These are phyloP conservation scores for Isotomurus palustris DNA, from an alignment of 2,888 invertebrate species.

Conservation along the genomic window DNA sequence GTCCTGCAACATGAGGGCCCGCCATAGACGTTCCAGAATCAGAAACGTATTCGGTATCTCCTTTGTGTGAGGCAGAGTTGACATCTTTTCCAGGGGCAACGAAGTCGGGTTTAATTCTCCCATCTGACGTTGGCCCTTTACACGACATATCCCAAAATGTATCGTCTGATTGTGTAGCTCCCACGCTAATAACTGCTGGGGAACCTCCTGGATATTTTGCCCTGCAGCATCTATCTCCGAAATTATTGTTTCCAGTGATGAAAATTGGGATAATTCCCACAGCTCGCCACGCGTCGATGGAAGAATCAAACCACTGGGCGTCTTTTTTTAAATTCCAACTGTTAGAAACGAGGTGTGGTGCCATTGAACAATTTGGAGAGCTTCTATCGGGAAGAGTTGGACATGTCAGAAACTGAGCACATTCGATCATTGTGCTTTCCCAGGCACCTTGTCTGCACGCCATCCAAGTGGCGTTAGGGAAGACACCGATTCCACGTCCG, in stretches of 20 bases:
- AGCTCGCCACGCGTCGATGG: not conserved
- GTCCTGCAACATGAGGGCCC: no score
- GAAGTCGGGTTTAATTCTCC: conserved; percentile 5
- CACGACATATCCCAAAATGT: conserved; percentile 12
- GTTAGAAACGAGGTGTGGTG: conserved; percentile 26
- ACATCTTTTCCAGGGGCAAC: not conserved
- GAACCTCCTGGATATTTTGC: conserved; percentile 12
- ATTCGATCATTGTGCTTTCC: not conserved
- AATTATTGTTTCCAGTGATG: not conserved
- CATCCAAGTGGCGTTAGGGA: not conserved
- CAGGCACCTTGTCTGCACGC: conserved; percentile 15
- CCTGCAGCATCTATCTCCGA: conserved; percentile 8
- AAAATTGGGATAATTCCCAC: not conserved
- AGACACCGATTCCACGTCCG: conserved; percentile 7
- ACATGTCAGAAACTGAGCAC: conserved; percentile 22
- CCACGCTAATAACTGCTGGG: conserved; percentile 15
- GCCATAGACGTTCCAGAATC: no score
- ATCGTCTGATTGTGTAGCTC: conserved; percentile 5
- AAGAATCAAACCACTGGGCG: not conserved
- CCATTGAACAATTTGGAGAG: conserved; percentile 23
- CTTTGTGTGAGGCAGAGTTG: not conserved
- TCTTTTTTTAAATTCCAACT: not conserved
- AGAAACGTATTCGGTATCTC: no score
- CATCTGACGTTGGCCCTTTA: conserved; percentile 7
- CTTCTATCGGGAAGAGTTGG: conserved; percentile 24